Conservation (phyloP, 2,888 invertebrate genomes). For the Synergus umbraculus region DNA sequence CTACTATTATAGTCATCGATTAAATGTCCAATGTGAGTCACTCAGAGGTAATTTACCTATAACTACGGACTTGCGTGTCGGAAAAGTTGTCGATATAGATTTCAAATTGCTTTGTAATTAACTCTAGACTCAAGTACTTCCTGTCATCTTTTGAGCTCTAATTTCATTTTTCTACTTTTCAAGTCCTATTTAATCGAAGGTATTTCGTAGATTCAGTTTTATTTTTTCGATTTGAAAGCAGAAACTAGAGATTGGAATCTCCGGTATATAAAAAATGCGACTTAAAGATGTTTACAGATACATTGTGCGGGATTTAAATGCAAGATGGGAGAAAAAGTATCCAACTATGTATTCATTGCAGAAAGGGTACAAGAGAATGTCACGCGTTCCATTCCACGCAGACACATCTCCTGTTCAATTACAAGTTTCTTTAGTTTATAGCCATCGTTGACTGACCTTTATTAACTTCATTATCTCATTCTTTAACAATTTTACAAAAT, state of each 20-base stretch:
- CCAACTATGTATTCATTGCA: not conserved
- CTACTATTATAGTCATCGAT: conserved; percentile 6
- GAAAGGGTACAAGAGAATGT: not conserved
- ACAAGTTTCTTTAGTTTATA: conserved; percentile 4
- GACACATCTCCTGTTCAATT: not conserved
- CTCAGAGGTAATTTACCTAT: conserved; percentile 19
- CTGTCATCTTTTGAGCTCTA: not conserved
- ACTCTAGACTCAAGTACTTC: not conserved
- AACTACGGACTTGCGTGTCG: not conserved
- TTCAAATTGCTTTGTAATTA: conserved; percentile 14
- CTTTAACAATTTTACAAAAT: not conserved
- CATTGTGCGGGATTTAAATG: not conserved
- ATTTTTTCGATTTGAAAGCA: not conserved
- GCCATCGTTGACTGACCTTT: not conserved
- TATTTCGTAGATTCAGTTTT: not conserved
- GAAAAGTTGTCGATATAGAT: conserved; percentile 26
- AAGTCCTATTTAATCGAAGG: not conserved
- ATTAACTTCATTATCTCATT: not conserved
- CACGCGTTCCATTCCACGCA: not conserved
- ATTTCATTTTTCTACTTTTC: not conserved
- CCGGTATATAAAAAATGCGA: not conserved
- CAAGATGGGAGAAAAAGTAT: not conserved
- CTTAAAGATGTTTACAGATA: not conserved
- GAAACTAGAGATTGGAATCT: not conserved
- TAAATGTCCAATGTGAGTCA: conserved; percentile 17